A percentile compares a stretch with the other conserved stretches of the same genome.
phyloP scores from a whole-genome alignment of 2,888 invertebrate genomes.

The Eurytoma californica region DNA sequence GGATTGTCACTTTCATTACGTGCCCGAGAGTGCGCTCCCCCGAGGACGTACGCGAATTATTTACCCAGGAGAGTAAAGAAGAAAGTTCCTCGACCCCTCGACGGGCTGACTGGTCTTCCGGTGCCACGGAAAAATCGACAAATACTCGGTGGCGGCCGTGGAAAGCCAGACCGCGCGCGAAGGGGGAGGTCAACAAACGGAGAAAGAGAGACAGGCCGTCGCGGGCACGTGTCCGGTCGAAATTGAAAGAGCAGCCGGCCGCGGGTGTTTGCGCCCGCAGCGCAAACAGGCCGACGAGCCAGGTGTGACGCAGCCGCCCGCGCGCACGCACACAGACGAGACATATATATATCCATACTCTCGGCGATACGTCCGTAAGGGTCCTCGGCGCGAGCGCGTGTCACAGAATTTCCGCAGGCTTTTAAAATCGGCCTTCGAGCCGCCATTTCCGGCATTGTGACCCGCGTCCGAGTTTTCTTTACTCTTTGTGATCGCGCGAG shows the following conservation, averaged over 20 bases:
- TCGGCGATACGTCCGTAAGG: not conserved
- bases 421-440: not conserved
- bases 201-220: not conserved
- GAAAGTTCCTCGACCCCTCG: too few relatives aligned
- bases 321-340: not conserved
- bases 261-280: not conserved
- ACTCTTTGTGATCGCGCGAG: not conserved
- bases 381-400: not conserved
- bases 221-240: not conserved
- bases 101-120: too few relatives aligned
- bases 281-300: conserved; percentile 6
- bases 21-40: too few relatives aligned
- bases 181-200: not conserved
- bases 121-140: too few relatives aligned
- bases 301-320: conserved; percentile 19
- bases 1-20: not conserved
- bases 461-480: not conserved
- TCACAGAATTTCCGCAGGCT: not conserved
- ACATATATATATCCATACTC: too few relatives aligned
- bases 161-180: too few relatives aligned
- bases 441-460: not conserved
- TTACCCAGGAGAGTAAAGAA: too few relatives aligned
- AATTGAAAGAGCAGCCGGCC: conserved; percentile 21
- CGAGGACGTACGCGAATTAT: too few relatives aligned
- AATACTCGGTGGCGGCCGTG: too few relatives aligned